Conservation (phyloP, 2,113 vertebrate genomes). For the Jacana jacana region DNA sequence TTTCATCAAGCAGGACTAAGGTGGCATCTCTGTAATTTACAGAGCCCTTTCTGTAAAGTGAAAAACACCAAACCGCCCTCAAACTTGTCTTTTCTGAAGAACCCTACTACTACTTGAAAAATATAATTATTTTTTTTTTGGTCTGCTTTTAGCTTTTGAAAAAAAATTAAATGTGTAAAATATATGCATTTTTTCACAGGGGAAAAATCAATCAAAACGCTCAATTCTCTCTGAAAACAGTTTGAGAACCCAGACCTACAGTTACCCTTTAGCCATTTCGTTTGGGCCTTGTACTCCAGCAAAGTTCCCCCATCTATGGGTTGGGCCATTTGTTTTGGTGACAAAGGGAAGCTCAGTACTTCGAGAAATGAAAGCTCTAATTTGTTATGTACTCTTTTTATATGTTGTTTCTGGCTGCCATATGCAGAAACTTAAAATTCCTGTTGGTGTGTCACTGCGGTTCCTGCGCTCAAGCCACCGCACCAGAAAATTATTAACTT, state of each 20-base stretch:
- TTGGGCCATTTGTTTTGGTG: background rate
- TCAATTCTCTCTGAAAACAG: background rate
- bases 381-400: background rate
- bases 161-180: background rate
- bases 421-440: slow-evolving; percentile 44
- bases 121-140: background rate
- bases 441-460: slow-evolving; percentile 17
- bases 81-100: background rate
- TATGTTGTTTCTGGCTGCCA: background rate
- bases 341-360: background rate
- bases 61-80: background rate
- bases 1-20: background rate
- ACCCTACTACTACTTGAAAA: background rate
- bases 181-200: background rate
- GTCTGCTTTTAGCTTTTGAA: background rate
- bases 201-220: background rate
- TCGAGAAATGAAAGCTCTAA: background rate
- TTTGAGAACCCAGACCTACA: background rate
- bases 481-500: slow-evolving; percentile 17
- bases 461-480: background rate
- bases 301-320: background rate
- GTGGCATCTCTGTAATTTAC: background rate
- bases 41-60: background rate
- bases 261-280: background rate
- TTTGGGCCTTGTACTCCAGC: background rate